phyloP scores from a whole-genome alignment of 2,888 invertebrate genomes.

The Gastrophysa polygoni region DNA sequence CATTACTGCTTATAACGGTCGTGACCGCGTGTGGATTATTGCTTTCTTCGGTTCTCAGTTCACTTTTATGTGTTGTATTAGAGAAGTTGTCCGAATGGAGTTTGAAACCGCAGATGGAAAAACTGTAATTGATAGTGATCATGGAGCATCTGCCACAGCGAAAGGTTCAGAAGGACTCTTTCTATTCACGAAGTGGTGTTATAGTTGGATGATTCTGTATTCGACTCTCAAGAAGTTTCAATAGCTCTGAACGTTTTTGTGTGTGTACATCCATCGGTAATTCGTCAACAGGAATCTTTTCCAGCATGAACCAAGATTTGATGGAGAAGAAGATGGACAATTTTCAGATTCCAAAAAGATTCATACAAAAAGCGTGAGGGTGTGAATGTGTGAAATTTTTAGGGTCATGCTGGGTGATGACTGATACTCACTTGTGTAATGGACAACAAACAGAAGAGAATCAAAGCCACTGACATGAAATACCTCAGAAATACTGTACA shows the following conservation, averaged over 20 bases:
- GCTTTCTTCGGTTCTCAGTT: slow-evolving; percentile 52
- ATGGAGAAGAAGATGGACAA: too few relatives aligned
- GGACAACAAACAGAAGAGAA: too few relatives aligned
- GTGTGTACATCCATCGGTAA: too few relatives aligned
- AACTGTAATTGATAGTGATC: slow-evolving; percentile 26
- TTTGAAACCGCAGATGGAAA: slow-evolving; percentile 36
- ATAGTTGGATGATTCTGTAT: slow-evolving; percentile 14
- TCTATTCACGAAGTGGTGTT: slow-evolving; percentile 12
- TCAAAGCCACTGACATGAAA: too few relatives aligned
- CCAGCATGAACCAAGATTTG: neutral
- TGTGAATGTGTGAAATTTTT: too few relatives aligned
- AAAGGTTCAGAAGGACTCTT: slow-evolving; percentile 15
- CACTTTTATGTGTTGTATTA: slow-evolving; percentile 52
- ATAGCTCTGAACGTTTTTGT: neutral
- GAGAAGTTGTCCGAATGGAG: slow-evolving; percentile 44
- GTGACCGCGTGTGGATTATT: slow-evolving; percentile 54
- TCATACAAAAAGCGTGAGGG: too few relatives aligned
- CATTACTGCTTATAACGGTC: slow-evolving; percentile 54
- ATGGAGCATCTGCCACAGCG: slow-evolving; percentile 23
- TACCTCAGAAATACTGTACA: too few relatives aligned
- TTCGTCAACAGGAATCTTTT: neutral
- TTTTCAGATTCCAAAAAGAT: too few relatives aligned
- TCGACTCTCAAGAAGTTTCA: slow-evolving; percentile 6
- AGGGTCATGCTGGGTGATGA: too few relatives aligned
- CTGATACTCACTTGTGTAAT: too few relatives aligned